Percentiles rank a stretch among this genome's conserved stretches.
These are phyloP conservation scores for Myodes glareolus DNA, from an alignment of 2,113 vertebrate species.

Conservation along the genomic window DNA sequence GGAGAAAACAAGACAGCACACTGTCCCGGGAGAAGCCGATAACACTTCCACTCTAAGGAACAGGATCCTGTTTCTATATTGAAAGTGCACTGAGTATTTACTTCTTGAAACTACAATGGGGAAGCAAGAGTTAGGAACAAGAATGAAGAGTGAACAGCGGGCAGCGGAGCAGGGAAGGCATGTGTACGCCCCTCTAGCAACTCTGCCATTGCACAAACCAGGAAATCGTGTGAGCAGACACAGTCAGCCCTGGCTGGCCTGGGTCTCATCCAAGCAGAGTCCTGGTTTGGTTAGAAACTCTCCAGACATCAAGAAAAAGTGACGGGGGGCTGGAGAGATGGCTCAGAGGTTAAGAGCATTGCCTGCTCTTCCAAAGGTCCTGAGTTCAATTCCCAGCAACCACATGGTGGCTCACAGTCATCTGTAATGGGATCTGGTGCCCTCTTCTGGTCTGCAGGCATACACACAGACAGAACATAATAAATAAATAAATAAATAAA, in stretches of 20 bases:
- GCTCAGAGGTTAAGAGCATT: no score
- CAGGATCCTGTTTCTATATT: background rate
- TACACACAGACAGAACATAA: no score
- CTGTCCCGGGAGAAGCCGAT: background rate
- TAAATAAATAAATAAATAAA: no score
- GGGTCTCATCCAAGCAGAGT: background rate
- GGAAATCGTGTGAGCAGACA: background rate
- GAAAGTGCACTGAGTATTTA: background rate
- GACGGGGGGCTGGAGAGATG: no score
- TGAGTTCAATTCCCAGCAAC: no score
- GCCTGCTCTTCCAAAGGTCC: no score
- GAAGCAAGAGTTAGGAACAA: background rate
- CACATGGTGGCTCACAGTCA: no score
- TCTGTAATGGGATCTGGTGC: no score
- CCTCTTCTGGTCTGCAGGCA: no score
- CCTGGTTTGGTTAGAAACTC: no score
- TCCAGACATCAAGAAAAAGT: background rate
- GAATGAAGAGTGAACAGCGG: no score
- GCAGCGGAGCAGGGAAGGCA: background rate
- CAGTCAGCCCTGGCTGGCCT: background rate
- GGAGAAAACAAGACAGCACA: background rate
- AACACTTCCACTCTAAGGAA: background rate
- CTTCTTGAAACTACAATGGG: background rate
- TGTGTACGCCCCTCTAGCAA: background rate
- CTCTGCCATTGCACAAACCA: rapidly evolving